Base-by-base conservation (phyloP, 2,888 invertebrate species). In the Amphimallon solstitiale region DNA sequence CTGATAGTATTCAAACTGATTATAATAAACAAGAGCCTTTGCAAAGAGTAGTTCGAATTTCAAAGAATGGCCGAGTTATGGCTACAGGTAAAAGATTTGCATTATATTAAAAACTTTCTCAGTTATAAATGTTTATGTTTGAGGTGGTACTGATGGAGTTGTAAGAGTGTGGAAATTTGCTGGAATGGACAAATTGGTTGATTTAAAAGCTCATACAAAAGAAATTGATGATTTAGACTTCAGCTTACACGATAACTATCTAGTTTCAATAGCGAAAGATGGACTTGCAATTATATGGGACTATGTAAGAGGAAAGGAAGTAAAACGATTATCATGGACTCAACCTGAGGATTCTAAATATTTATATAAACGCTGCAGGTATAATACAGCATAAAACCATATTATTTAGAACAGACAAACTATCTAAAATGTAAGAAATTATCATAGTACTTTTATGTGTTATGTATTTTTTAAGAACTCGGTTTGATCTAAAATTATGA, bases 141-240 rank as follows among this genome's bases (percentile, higher is more conserved):
- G 63, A 81, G 82, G 95, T 46, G 97, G 97, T 23, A 91, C 92
- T 0, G 97, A 98, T 82, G 94, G 96, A 2, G 87, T 89, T 76
- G 84, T 98, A 34, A 86, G 96, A 63, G 82, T 97, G 7, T 98
- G 97, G 97, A 87, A 89, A 77, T 95, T 94, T 81, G 96, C 97
- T 0, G 88, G 90, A 73, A 86, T 96, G 84, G 86, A 89, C 60
- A 86, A 89, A 71, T 78, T 89, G 15, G 86, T 87, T 75, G 90
- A 91, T 72, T 84, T 95, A 7, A 85, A 89, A 69, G 93, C 91
- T 35, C 97, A 97, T 77, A 87, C 86, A 62, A 94, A 94, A 82
- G 97, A 97, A 87, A 92, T 98, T 70, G 97, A 97, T 77, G 97
- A 97, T 81, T 81, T 98, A 61, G 96, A 97, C 84, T 93, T 97